Base-by-base conservation (phyloP, 1,140 invertebrate species). In the Drosophila ironensis region DNA sequence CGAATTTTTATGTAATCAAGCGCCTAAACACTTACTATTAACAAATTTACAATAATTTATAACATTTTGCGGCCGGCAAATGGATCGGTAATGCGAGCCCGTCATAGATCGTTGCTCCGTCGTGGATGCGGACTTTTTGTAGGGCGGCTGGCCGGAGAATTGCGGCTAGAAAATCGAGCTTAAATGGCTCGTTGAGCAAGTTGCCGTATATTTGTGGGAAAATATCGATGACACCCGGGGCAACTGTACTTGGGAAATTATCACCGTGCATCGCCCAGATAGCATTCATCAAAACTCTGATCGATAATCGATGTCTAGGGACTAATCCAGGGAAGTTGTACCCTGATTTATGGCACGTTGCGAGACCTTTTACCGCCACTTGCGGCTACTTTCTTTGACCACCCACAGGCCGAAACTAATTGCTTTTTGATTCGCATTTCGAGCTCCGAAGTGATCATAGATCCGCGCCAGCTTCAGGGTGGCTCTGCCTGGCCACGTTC, bases 21-120 rank as follows among this genome's bases (percentile, higher is more conserved):
- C 70, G 69, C 68, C 19, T 73, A 73, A 73, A 64, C 70, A 73
- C 72, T 73, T 73, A 72, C 47, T 64, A 72, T 72, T 72, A 72
- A 72, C 70, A 72, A 72, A 72, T 72, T 54, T 40, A 50, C 48
- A 61, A 72, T 71, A 61, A 64, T 30, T 64, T 48, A 48, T 33
- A 63, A 63, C 41, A 63, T 47, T 48, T 61, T 63, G 59, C 33
- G 60, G 56, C 37, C 25, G 14, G 20, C 28, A 30, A 6, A 33
- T 27, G 6, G 24, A n/a, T n/a, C n/a, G 20, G 67, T 60, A 71
- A 71, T 40, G 9, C 3, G 46, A 60, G 56, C 56, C 24, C 51
- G 14, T 59, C 28, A 24, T 25, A 24, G 30, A 69, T 69, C 37
- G 52, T 42, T 59, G 40, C 44, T 38, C 59, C 17, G 11, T 41